Evolutionary conservation across 2,888 invertebrate species (phyloP).

Genomic region (Gymnosoma rotundatum): DNA sequence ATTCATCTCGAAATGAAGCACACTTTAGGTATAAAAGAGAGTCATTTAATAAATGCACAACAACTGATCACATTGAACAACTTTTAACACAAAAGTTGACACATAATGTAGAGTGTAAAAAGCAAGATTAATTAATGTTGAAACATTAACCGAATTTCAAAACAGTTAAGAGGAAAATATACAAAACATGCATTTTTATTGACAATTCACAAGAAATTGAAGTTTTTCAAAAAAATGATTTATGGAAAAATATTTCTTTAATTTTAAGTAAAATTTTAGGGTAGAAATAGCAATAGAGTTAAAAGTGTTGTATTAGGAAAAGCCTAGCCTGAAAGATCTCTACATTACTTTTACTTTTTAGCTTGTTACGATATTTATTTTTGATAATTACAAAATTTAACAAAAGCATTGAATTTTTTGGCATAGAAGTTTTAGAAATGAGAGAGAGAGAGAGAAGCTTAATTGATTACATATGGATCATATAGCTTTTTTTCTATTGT

Average conservation of each 20-base stretch:
- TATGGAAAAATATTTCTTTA: neutral
- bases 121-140: slow-evolving; percentile 12
- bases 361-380: slow-evolving; percentile 2
- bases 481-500: slow-evolving; percentile 32
- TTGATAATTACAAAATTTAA: slow-evolving; percentile 35
- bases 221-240: neutral
- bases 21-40: slow-evolving; percentile 11
- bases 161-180: slow-evolving; percentile 1
- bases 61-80: slow-evolving; percentile 46
- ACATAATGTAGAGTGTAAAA: slow-evolving; percentile 15
- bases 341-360: neutral
- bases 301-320: slow-evolving; percentile 4
- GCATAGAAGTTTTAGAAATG: slow-evolving; percentile 53
- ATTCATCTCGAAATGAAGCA: slow-evolving; percentile 33
- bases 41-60: slow-evolving; percentile 32
- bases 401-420: slow-evolving; percentile 48
- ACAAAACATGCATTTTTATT: slow-evolving; percentile 41
- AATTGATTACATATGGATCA: slow-evolving; percentile 34
- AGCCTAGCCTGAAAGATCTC: slow-evolving; percentile 6
- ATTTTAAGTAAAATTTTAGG: no score
- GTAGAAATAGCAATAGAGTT: no score
- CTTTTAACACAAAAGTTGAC: slow-evolving; percentile 20
- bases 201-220: slow-evolving; percentile 1
- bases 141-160: slow-evolving; percentile 5
- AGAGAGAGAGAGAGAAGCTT: slow-evolving; percentile 37